Evolutionary conservation across 2,113 vertebrate genomes (phyloP).

Genomic region (Cololabis saira): DNA sequence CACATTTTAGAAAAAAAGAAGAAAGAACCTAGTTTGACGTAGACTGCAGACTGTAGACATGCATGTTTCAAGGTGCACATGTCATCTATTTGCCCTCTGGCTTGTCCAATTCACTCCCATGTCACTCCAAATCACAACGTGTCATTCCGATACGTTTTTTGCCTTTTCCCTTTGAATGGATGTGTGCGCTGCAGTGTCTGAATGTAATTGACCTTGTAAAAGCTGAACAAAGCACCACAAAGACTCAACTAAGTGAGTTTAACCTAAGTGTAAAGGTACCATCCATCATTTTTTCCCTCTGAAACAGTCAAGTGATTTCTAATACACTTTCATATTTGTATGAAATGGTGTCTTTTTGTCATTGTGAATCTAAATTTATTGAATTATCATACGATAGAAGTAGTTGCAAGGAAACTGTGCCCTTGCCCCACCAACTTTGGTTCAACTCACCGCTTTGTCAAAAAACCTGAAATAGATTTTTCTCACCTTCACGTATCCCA

Average conservation of each 20-base stretch:
- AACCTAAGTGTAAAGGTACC: constrained; percentile 27
- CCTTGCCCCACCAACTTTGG: constrained; percentile 24
- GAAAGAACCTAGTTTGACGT: constrained; percentile 18
- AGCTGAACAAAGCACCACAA: constrained; percentile 16
- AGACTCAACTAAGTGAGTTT: constrained; percentile 19
- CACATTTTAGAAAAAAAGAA: constrained; percentile 2
- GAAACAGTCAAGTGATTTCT: background rate
- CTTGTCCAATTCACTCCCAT: constrained; percentile 43
- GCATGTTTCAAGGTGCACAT: constrained; percentile 39
- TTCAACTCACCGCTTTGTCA: constrained; percentile 30
- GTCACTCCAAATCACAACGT: constrained; percentile 54
- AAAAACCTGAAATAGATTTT: constrained; percentile 54
- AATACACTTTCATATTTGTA: too few relatives aligned
- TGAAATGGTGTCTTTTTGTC: background rate
- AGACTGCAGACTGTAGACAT: constrained; percentile 47
- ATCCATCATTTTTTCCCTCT: constrained; percentile 11
- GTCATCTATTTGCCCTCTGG: constrained; percentile 56
- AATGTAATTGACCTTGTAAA: constrained; percentile 60
- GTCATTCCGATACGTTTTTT: constrained; percentile 27
- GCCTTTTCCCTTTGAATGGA: constrained; percentile 11
- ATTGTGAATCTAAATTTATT: too few relatives aligned
- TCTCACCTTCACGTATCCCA: constrained; percentile 50
- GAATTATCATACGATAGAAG: too few relatives aligned
- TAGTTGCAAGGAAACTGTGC: constrained; percentile 13
- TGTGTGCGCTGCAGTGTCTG: background rate